These are phyloP conservation scores for Mellivora capensis DNA, from an alignment of 2,113 vertebrate genomes.

Conservation along the genomic window DNA sequence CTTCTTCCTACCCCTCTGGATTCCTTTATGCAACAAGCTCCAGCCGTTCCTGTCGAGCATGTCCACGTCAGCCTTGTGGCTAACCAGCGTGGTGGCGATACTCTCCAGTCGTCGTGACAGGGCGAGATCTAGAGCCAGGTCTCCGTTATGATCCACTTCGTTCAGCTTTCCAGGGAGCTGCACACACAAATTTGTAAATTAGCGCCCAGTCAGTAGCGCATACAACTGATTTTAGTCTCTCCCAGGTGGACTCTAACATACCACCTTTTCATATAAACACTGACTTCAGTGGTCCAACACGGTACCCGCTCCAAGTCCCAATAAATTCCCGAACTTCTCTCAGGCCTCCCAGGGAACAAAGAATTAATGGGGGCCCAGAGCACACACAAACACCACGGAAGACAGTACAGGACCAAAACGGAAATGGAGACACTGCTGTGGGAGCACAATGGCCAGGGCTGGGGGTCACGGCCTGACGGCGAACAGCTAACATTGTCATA, in stretches of 20 bases:
- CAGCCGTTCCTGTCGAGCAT: conserved; percentile 96
- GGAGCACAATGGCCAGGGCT: not conserved
- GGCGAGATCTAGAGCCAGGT: conserved; percentile 94
- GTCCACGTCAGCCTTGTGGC: conserved; percentile 94
- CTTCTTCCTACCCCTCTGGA: conserved; percentile 90
- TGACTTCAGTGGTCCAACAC: not conserved
- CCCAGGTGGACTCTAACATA: not conserved
- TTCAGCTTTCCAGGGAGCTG: conserved; percentile 95
- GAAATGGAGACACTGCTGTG: not conserved
- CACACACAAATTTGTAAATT: conserved; percentile 32
- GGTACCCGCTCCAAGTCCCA: not conserved
- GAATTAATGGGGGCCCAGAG: not conserved
- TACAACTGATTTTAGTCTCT: not conserved
- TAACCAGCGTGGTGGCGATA: conserved; percentile 95
- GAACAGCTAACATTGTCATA: not conserved
- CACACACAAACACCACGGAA: not conserved
- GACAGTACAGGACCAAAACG: too few relatives aligned
- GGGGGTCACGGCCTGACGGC: not conserved
- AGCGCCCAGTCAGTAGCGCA: not conserved
- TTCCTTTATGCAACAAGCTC: conserved; percentile 97
- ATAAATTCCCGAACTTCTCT: not conserved
- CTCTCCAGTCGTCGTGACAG: conserved; percentile 92
- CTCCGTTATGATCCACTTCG: conserved; percentile 94
- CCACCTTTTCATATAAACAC: not conserved
- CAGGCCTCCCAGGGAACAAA: not conserved